Percentiles rank a stretch among this genome's conserved stretches.
Evolutionary conservation across 2,797 vertebrate genomes (phyloP).

Genomic region (Diplodus puntazzo): DNA sequence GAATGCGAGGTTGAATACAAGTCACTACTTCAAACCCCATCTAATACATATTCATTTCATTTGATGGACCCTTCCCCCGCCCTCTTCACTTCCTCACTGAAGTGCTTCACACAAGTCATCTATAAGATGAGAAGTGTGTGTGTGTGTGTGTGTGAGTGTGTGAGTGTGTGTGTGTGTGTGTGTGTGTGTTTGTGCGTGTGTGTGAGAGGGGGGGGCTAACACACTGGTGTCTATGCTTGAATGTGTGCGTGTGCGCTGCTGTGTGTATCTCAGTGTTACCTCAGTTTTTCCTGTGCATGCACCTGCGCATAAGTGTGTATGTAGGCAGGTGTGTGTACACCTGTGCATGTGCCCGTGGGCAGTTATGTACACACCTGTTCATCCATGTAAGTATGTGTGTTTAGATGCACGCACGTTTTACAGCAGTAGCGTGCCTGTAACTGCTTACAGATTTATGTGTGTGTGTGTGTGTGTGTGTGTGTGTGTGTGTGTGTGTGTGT

Average conservation of each 20-base stretch:
- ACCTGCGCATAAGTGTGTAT: conserved; percentile 20
- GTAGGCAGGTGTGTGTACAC: conserved; percentile 18
- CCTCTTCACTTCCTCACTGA: conserved; percentile 56
- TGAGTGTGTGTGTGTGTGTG: conserved; percentile 9
- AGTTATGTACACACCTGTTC: conserved; percentile 31
- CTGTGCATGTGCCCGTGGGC: conserved; percentile 12
- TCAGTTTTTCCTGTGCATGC: conserved; percentile 22
- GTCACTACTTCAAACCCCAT: conserved; percentile 72
- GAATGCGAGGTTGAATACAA: conserved; percentile 72
- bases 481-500: too few relatives aligned
- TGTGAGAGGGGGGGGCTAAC: too few relatives aligned
- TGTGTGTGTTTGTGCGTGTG: conserved; percentile 19
- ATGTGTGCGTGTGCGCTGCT: conserved; percentile 2
- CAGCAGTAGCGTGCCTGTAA: background rate
- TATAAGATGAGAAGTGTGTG: conserved; percentile 50
- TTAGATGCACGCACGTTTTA: conserved; percentile 12
- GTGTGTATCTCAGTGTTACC: conserved; percentile 13
- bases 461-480: too few relatives aligned
- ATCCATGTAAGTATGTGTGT: conserved; percentile 8
- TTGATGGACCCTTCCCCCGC: conserved; percentile 75
- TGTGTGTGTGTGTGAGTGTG: conserved; percentile 12
- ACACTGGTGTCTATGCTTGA: background rate
- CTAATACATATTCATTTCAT: conserved; percentile 82
- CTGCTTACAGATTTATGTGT: background rate
- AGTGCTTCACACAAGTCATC: conserved; percentile 56